Conservation (phyloP, 2,797 vertebrate species). For the Phylloscopus collybita region DNA sequence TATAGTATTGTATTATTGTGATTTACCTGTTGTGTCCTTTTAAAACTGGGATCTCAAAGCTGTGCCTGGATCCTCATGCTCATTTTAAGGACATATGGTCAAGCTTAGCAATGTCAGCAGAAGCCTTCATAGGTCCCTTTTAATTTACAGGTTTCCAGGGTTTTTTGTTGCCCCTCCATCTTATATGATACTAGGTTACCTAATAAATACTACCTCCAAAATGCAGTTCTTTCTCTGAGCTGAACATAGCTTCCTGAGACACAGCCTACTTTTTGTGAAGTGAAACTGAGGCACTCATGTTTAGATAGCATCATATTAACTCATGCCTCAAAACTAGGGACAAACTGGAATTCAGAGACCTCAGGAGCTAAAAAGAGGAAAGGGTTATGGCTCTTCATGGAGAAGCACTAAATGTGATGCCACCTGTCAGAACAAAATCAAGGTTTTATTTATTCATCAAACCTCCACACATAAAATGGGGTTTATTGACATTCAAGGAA, state of each 20-base stretch:
- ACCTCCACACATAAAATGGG: not conserved
- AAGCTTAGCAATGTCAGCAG: not conserved
- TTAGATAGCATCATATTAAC: not conserved
- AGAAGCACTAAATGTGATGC: not conserved
- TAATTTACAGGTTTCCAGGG: not conserved
- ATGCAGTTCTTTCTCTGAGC: not conserved
- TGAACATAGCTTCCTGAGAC: not conserved
- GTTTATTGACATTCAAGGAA: not conserved
- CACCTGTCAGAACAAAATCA: not conserved
- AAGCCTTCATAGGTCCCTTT: not conserved
- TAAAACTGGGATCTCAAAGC: not conserved
- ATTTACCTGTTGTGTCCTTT: not conserved
- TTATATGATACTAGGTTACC: not conserved
- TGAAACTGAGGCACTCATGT: not conserved
- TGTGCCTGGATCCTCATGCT: not conserved
- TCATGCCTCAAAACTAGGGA: not conserved
- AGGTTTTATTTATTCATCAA: not conserved
- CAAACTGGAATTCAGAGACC: not conserved
- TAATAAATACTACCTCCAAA: not conserved
- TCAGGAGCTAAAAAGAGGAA: not conserved
- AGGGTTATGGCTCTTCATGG: not conserved
- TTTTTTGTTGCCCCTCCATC: not conserved
- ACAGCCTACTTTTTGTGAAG: not conserved
- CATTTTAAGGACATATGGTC: not conserved
- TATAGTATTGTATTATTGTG: not conserved